phyloP scores from a whole-genome alignment of 2,113 vertebrate species.

The Anarhynchus alexandrinus region DNA sequence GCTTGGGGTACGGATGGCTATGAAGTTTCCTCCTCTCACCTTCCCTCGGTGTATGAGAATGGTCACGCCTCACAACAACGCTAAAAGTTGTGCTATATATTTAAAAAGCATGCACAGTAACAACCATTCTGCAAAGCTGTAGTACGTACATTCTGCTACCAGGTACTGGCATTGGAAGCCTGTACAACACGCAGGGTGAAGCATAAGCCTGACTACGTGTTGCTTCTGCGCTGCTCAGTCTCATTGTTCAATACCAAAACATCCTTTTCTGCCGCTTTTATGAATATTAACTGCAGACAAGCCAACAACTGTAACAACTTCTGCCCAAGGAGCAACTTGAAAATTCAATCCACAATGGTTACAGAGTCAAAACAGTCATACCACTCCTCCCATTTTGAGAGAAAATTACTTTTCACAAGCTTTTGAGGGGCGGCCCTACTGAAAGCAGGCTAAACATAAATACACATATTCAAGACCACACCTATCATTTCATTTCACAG shows the following conservation, averaged over 20 bases:
- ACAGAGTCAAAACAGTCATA: not conserved
- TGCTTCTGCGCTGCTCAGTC: not conserved
- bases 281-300: not conserved
- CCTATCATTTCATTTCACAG: not conserved
- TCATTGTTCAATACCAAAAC: not conserved
- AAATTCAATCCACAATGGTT: not conserved
- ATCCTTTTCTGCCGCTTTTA: not conserved
- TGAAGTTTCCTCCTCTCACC: not conserved
- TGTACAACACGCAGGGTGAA: not conserved
- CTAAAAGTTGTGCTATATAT: not conserved
- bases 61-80: not conserved
- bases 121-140: not conserved
- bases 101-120: not conserved
- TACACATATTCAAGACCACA: not conserved
- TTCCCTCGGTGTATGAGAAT: not conserved
- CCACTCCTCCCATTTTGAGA: not conserved
- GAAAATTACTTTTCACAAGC: not conserved
- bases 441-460: not conserved
- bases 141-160: not conserved
- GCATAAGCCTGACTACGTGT: rapidly evolving
- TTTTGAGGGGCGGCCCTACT: not conserved
- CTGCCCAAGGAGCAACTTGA: not conserved
- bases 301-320: not conserved
- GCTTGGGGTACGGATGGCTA: not conserved
- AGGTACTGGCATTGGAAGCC: not conserved